Conservation (phyloP, 2,113 vertebrate species). For the Petroica traversi region DNA sequence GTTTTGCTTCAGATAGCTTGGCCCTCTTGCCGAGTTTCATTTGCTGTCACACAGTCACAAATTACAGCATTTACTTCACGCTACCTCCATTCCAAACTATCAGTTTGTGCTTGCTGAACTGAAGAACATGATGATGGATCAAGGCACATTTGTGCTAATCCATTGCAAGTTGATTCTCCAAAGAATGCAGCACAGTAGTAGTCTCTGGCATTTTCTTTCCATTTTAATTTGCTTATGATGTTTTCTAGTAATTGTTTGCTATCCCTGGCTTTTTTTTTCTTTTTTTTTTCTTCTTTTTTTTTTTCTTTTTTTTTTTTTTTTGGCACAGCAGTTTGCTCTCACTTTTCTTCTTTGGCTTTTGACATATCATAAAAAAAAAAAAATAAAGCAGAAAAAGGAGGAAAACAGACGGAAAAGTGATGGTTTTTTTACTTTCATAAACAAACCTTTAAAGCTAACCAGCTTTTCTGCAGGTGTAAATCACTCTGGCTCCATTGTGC, state of each 20-base stretch:
- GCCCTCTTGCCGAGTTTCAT: slow-evolving; percentile 59
- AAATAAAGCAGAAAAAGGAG: neutral
- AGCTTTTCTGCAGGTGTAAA: slow-evolving; percentile 47
- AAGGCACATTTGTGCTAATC: slow-evolving; percentile 45
- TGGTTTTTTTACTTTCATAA: neutral
- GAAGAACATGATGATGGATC: slow-evolving; percentile 53
- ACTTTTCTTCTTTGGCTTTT: neutral
- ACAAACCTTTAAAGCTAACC: neutral
- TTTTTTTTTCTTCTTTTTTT: neutral
- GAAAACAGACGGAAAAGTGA: neutral
- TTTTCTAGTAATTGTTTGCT: slow-evolving; percentile 20
- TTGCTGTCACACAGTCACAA: slow-evolving; percentile 64
- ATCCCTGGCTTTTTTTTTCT: neutral
- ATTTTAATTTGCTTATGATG: slow-evolving; percentile 52
- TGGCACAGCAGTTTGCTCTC: neutral
- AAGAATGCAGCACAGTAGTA: slow-evolving; percentile 1
- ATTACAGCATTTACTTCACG: slow-evolving; percentile 60
- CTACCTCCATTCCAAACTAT: slow-evolving; percentile 48
- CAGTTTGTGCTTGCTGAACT: slow-evolving; percentile 47
- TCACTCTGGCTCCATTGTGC: neutral
- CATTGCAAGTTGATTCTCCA: slow-evolving; percentile 27
- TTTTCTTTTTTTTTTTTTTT: neutral
- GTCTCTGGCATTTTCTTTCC: slow-evolving; percentile 18
- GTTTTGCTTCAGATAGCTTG: slow-evolving; percentile 45
- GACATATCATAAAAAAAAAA: neutral